Conservation (phyloP, 37 sponge, comb jelly and placozoan species). For the Diacarnus erythraeanus region DNA sequence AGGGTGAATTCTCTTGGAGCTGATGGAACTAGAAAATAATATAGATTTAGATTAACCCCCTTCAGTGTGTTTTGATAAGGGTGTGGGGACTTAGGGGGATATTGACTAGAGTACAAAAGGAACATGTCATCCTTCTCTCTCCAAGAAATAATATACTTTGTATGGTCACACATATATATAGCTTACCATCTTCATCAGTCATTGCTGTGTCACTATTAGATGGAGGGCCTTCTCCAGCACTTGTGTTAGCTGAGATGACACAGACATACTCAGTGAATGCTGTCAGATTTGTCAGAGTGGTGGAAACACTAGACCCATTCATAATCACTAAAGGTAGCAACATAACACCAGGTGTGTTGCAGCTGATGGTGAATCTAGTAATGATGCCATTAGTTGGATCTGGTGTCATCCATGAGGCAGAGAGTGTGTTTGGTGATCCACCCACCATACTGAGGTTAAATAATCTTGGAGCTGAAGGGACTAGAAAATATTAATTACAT, state of each 20-base stretch:
- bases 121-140: too few species aligned
- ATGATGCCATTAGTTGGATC: too few species aligned
- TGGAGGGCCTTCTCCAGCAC: conserved; percentile 36
- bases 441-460: too few species aligned
- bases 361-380: conserved; percentile 23
- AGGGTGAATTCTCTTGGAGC: neutral
- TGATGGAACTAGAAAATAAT: conserved; percentile 5
- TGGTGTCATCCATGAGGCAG: too few species aligned
- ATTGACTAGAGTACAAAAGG: too few species aligned
- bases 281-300: conserved; percentile 9
- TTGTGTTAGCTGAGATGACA: conserved; percentile 51
- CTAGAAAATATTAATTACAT: too few species aligned
- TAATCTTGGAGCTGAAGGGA: too few species aligned
- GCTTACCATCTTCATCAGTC: conserved; percentile 46
- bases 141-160: neutral
- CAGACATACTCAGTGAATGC: conserved; percentile 59
- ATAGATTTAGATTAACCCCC: too few species aligned
- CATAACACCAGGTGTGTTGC: neutral
- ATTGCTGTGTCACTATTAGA: neutral
- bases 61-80: too few species aligned
- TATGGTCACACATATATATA: too few species aligned
- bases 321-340: neutral
- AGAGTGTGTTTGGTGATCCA: too few species aligned
- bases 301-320: neutral
- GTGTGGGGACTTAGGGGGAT: too few species aligned